A percentile compares a stretch with the other conserved stretches of the same genome.
phyloP scores from a whole-genome alignment of 2,797 vertebrate genomes.

The Apodemus agrarius region DNA sequence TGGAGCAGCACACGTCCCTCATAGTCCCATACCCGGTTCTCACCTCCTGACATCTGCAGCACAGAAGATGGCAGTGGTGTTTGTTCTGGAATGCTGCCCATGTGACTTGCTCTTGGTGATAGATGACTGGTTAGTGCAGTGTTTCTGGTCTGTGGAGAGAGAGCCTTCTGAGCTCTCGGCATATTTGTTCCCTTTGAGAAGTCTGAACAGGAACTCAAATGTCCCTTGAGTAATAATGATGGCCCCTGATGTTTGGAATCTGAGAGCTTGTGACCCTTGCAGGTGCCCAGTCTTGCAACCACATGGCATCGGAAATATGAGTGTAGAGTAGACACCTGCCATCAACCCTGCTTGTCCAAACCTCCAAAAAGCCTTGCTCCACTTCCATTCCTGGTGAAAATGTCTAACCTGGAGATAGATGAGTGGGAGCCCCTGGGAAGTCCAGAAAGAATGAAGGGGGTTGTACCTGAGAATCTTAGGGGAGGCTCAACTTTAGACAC shows the following conservation, averaged over 20 bases:
- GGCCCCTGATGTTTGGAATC: neutral
- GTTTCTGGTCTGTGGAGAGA: conserved; percentile 13
- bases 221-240: neutral
- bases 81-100: neutral
- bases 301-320: neutral
- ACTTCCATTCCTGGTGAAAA: neutral
- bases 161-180: neutral
- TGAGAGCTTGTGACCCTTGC: neutral
- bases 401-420: neutral
- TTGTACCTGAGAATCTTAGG: neutral
- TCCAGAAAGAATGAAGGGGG: conserved; percentile 10
- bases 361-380: neutral
- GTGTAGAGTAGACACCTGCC: neutral
- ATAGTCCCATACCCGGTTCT: neutral
- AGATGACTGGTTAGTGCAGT: neutral
- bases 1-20: neutral
- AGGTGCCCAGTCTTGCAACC: no score
- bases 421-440: neutral
- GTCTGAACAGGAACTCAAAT: neutral
- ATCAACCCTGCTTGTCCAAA: neutral
- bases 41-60: neutral
- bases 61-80: neutral
- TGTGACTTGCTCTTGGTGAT: conserved; percentile 18
- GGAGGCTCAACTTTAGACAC: neutral
- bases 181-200: conserved; percentile 6